Conservation (phyloP, 2,797 vertebrate genomes). For the Tachyglossus aculeatus region DNA sequence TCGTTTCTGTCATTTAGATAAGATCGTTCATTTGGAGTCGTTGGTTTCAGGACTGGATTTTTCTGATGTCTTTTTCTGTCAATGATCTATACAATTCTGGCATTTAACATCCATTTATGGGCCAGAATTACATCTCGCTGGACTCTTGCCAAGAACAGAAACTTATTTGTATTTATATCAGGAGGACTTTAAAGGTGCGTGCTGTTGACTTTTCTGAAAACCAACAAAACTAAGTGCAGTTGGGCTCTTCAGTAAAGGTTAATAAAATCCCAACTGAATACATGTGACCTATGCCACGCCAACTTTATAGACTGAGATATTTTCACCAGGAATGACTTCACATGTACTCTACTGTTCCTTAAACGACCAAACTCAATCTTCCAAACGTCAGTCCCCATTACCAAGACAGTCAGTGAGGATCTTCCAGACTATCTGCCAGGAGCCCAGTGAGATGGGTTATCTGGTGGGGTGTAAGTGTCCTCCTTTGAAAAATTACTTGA, state of each 20-base stretch:
- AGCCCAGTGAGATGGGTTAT: no score
- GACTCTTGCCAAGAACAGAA: constrained; percentile 20
- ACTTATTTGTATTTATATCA: constrained; percentile 40
- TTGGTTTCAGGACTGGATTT: constrained; percentile 33
- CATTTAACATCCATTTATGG: constrained; percentile 16
- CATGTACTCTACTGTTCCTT: not conserved
- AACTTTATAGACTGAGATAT: constrained; percentile 22
- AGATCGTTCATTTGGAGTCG: constrained; percentile 52
- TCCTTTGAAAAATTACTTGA: no score
- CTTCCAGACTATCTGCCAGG: no score
- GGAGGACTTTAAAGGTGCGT: constrained; percentile 14
- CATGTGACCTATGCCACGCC: not conserved
- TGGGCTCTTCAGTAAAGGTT: constrained; percentile 32
- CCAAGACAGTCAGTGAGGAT: no score
- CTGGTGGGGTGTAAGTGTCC: no score
- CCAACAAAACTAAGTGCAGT: constrained; percentile 34
- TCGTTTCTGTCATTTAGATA: constrained; percentile 40
- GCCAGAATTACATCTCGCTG: constrained; percentile 17
- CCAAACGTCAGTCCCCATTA: not conserved
- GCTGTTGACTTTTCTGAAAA: constrained; percentile 51
- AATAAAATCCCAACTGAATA: constrained; percentile 47
- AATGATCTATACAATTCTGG: constrained; percentile 12
- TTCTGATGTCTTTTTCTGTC: not conserved
- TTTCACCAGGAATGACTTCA: not conserved
- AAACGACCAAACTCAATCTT: not conserved